Conservation (phyloP, 2,888 invertebrate species). For the Drosophila seclusa region DNA sequence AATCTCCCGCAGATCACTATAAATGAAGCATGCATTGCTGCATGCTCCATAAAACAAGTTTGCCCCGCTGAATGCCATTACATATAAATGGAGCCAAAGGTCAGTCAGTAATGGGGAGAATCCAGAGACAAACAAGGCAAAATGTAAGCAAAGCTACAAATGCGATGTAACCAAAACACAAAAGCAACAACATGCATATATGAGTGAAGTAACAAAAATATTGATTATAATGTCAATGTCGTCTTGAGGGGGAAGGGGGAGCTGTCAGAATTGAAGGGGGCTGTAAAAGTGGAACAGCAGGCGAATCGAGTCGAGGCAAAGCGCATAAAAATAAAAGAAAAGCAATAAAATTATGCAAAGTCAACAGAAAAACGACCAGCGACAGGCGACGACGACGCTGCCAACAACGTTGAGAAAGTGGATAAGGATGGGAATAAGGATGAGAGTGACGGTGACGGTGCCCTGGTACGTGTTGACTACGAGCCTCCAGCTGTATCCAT, state of each 20-base stretch:
- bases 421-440: constrained; percentile 9
- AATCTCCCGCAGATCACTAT: not conserved
- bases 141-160: constrained; percentile 39
- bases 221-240: constrained; percentile 78
- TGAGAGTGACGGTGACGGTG: constrained; percentile 31
- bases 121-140: constrained; percentile 29
- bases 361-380: constrained; percentile 76
- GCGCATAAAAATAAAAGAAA: constrained; percentile 79
- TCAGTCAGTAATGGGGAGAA: constrained; percentile 26
- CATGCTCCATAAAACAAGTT: constrained; percentile 3
- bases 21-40: constrained; percentile 10
- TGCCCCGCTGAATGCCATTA: not conserved
- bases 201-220: constrained; percentile 69
- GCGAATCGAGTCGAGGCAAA: constrained; percentile 47
- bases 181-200: constrained; percentile 31
- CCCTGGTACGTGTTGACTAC: constrained; percentile 72
- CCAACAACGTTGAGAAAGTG: constrained; percentile 31
- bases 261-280: not conserved
- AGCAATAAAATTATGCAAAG: constrained; percentile 81
- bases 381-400: constrained; percentile 40
- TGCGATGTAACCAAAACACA: constrained; percentile 12
- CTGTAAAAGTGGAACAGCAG: constrained; percentile 49
- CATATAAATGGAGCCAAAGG: constrained; percentile 35
- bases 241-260: constrained; percentile 18
- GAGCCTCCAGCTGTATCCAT: constrained; percentile 23